These are phyloP conservation scores for Ranitomeya imitator DNA, from an alignment of 2,113 vertebrate species.

Conservation along the genomic window DNA sequence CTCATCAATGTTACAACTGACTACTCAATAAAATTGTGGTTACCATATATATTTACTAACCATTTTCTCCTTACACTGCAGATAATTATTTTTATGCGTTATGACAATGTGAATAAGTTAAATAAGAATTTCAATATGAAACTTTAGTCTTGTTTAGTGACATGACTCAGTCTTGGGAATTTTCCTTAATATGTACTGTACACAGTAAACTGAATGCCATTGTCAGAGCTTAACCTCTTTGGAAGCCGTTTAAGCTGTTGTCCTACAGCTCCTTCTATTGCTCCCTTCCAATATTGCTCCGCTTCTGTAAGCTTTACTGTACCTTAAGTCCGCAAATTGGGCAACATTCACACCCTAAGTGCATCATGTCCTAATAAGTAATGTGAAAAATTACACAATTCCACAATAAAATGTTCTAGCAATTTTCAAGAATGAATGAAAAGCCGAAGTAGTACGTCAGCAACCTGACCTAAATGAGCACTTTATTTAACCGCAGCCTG, in stretches of 20 bases:
- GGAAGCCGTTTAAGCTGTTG: neutral
- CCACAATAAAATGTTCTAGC: slow-evolving; percentile 48
- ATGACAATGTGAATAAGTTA: neutral
- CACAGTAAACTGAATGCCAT: neutral
- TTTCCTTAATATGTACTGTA: neutral
- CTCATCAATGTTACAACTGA: neutral
- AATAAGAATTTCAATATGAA: neutral
- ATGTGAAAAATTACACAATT: slow-evolving; percentile 40
- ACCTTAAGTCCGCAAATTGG: slow-evolving; percentile 10
- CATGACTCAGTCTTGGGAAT: neutral
- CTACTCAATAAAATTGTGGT: neutral
- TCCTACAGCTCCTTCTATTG: slow-evolving; percentile 23
- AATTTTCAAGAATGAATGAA: slow-evolving; percentile 22
- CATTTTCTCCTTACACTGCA: neutral
- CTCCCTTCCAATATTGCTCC: neutral
- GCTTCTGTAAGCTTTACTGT: neutral
- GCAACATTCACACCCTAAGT: slow-evolving; percentile 29
- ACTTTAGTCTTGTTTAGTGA: neutral
- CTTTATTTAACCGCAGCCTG: slow-evolving; percentile 36
- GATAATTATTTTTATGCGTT: neutral
- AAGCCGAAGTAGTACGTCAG: slow-evolving; percentile 33
- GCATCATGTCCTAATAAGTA: slow-evolving; percentile 44
- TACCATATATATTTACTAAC: neutral
- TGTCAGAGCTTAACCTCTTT: neutral
- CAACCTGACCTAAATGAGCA: slow-evolving; percentile 18